A percentile compares a stretch with the other conserved stretches of the same genome.
These are phyloP conservation scores for Venustoraphidia nigricollis DNA, from an alignment of 2,888 invertebrate genomes.

Conservation along the genomic window DNA sequence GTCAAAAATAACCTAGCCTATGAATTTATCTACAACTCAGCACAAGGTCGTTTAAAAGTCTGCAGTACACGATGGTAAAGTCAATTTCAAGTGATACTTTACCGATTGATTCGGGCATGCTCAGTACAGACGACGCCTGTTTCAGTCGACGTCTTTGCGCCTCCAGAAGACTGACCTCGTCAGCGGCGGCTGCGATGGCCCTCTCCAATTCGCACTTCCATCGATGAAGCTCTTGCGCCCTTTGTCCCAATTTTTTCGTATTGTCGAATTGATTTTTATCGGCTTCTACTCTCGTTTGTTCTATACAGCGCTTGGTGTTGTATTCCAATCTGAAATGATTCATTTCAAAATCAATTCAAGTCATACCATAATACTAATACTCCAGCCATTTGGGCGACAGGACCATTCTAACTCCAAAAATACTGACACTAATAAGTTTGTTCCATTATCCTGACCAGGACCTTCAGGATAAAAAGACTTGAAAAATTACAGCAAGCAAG, in stretches of 20 bases:
- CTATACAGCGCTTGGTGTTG: conserved; percentile 45
- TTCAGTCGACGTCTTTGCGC: conserved; percentile 51
- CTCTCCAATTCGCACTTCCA: conserved; percentile 64
- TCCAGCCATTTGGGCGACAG: no score
- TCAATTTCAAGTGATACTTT: conserved; percentile 7
- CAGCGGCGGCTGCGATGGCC: conserved; percentile 47
- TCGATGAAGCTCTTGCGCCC: conserved; percentile 51
- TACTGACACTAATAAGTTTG: no score
- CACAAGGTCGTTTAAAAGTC: no score
- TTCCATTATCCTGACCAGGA: no score
- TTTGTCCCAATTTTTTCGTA: conserved; percentile 44
- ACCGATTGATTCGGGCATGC: conserved; percentile 57
- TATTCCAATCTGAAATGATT: conserved; percentile 31
- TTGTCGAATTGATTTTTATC: conserved; percentile 55
- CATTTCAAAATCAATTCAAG: conserved; percentile 1
- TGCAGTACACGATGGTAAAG: no score
- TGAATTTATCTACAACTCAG: no score
- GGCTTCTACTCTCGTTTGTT: conserved; percentile 44
- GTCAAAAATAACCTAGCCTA: no score
- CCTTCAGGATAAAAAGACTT: no score
- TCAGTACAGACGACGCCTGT: conserved; percentile 47
- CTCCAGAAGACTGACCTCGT: conserved; percentile 54
- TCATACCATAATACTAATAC: background rate
- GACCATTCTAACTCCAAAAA: no score
- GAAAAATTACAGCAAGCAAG: no score